Base-by-base conservation (phyloP, 2,797 vertebrate species). In the Gorsachius magnificus region DNA sequence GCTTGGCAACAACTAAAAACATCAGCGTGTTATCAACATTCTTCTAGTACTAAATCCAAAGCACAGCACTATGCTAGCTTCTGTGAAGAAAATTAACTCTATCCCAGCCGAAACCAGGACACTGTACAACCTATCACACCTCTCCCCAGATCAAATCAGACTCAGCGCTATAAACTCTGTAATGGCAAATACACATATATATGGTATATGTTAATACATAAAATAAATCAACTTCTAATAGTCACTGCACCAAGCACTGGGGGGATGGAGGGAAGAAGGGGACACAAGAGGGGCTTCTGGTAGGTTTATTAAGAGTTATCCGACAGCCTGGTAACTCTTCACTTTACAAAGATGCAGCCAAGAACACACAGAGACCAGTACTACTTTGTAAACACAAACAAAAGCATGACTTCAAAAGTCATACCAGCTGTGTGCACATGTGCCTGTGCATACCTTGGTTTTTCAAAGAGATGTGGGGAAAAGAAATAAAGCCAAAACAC, bases 221-320 rank as follows among this genome's bases (percentile, higher is more conserved):
- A 78, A 69, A 57, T 20, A 77, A 65, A 72, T n/a, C 31, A 56
- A 16, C 20, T 60, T 82, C 41, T 36, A 74, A 16, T 5, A 63
- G 13, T 31, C 25, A 45, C 13, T 63, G 20, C 11, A 43, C 11
- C 0, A 0, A 45, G 18, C 12, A 2, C 5, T 64, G 33, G 9
- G 16, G 46, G 1, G 2, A 65, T 24, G 35, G 24, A 79, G 16
- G 14, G 29, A 7, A 87, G n/a, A 75, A 78, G 28, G 4, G 38
- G 10, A 60, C n/a, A n/a, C 35, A 21, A 28, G 8, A 51, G 58
- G 33, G 16, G 20, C 26, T 70, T 70, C 45, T 20, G 5, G 29
- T 25, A 64, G 24, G 9, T 53, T 78, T 74, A 53, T 41, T 41
- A 60, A 68, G 29, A 56, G 35, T 22, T 80, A 51, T 24, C 46